Percentiles rank a stretch among this genome's conserved stretches.
These are phyloP conservation scores for Eidolon helvum DNA, from an alignment of 2,113 vertebrate genomes.

Conservation along the genomic window DNA sequence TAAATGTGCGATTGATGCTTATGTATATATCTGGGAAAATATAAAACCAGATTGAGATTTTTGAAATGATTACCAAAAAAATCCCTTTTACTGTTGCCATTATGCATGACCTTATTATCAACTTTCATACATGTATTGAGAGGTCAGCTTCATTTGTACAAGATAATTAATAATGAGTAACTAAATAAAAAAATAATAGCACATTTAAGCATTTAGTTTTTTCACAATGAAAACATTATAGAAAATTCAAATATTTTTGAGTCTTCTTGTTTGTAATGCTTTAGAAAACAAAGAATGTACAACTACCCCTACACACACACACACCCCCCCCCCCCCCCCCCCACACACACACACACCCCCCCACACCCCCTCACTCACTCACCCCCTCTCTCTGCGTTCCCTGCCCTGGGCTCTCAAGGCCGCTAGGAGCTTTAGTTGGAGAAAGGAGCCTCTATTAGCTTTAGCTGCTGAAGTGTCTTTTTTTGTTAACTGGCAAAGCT, in stretches of 20 bases:
- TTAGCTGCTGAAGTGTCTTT: conserved; percentile 51
- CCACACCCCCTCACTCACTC: neutral
- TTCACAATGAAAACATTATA: conserved; percentile 10
- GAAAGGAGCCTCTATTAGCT: conserved; percentile 36
- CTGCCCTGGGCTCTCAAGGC: too few species aligned
- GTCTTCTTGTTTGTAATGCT: neutral
- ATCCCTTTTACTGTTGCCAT: neutral
- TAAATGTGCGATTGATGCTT: neutral
- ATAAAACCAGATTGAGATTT: neutral
- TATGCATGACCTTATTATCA: neutral
- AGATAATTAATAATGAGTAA: conserved; percentile 8
- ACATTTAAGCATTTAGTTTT: conserved; percentile 45
- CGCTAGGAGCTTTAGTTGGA: neutral
- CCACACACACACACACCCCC: neutral
- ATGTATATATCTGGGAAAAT: neutral
- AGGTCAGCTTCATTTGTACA: conserved; percentile 48
- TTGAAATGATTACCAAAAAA: neutral
- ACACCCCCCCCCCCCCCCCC: accelerated
- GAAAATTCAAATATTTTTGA: conserved; percentile 43
- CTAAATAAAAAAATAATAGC: neutral
- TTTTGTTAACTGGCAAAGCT: conserved; percentile 53
- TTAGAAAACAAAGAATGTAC: neutral
- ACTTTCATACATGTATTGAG: conserved; percentile 11
- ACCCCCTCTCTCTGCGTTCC: too few species aligned
- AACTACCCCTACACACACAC: neutral